A percentile compares a stretch with the other conserved stretches of the same genome.
Conservation (phyloP, 2,797 vertebrate species). For the Epinephelus coioides region DNA sequence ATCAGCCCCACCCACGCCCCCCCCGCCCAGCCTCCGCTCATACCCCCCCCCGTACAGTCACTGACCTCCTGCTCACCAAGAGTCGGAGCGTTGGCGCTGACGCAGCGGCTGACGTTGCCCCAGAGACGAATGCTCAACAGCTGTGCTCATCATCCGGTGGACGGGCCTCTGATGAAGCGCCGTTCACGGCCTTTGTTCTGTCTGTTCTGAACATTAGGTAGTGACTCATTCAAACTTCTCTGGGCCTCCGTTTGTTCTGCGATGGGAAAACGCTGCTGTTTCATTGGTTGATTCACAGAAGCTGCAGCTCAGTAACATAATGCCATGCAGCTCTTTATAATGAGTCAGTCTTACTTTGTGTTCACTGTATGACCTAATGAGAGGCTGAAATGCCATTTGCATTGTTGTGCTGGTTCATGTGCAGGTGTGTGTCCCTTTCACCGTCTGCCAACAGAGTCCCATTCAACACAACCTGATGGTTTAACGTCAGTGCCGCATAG, state of each 20-base stretch:
- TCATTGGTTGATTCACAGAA: conserved; percentile 22
- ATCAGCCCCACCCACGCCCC: not conserved
- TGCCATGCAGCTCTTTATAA: not conserved
- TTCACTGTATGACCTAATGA: conserved; percentile 4
- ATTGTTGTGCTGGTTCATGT: not conserved
- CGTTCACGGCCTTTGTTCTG: conserved; percentile 32
- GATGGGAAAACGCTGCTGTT: not conserved
- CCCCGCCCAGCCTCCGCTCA: not conserved
- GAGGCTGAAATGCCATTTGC: not conserved
- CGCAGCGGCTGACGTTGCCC: conserved; percentile 1
- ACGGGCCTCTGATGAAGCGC: conserved; percentile 1
- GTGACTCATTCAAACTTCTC: conserved; percentile 42
- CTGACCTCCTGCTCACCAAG: conserved; percentile 6
- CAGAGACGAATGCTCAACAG: conserved; percentile 16
- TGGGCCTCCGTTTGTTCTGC: not conserved
- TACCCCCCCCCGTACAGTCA: not conserved
- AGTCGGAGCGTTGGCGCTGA: conserved; percentile 6
- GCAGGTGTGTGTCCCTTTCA: not conserved
- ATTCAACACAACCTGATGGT: not conserved
- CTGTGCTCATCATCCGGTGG: conserved; percentile 25
- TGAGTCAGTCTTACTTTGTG: conserved; percentile 28
- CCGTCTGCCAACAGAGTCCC: not conserved
- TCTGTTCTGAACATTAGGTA: conserved; percentile 20
- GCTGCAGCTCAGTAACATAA: not conserved
- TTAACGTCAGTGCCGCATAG: not conserved